Evolutionary conservation across 1,140 invertebrate species (phyloP), one percentile per base, ranked within the genome.

Genomic region (Zaprionus davidi): DNA sequence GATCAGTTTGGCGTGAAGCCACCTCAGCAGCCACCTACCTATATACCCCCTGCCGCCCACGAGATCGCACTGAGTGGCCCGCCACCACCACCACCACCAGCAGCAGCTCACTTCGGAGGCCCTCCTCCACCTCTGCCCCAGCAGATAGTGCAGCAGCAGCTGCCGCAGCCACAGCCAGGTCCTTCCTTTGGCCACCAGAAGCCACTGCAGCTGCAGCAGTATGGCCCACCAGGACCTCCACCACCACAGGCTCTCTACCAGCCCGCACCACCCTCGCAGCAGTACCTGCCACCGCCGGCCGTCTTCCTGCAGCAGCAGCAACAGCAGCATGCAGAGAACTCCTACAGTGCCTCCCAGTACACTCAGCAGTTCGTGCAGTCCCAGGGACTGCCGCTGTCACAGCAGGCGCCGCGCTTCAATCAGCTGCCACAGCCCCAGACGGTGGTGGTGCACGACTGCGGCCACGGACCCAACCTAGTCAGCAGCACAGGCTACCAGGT

Each of bases 1-100:
- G 91, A 92, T 71, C 76, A 88, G 34, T 92, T 91, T 6, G 92
- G 92, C 3, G 85, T 91, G 12, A 92, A 92, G 66, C 85, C 90
- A 7, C 63, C 44, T 0, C 92, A 93, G 59, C 90, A 93, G 76
- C 93, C 94, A 0, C 93, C 93, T 5, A 93, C 94, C 0, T 96
- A 96, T 79, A 93, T 96, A 28, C 95, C 96, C 0, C 95, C 95
- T 2, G 95, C 95, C 3, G 94, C 95, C 15, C 91, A 94, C 24
- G 94, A 95, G 64, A 81, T 94, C 5, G 90, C 93, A 2, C 46
- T 93, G 74, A 84, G 80, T 13, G 69, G 63, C 9, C 71, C 67
- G 1, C 13, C 71, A 1, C 57, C 79, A 1, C 56, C 71, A 1
- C 24, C 80, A 2, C 71, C 77, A 5, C 66, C 74, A 15, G 66